These are phyloP conservation scores for Pseudolaguvia tuberculata DNA, from an alignment of 2,113 vertebrate species.

Conservation along the genomic window DNA sequence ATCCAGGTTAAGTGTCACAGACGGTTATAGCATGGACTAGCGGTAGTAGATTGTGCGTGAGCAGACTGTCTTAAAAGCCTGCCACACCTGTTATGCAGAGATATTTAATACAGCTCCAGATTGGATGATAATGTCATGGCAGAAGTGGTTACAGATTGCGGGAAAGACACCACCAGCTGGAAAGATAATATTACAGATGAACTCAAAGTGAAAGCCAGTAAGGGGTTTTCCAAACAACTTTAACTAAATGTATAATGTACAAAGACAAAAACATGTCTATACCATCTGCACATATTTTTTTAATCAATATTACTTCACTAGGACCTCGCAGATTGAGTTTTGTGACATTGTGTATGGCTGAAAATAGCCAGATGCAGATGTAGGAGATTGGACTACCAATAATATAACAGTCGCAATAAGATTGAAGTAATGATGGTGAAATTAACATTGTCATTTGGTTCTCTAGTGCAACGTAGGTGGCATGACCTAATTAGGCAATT, in stretches of 20 bases:
- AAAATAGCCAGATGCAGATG: slow-evolving; percentile 15
- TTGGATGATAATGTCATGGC: slow-evolving; percentile 30
- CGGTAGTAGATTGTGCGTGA: slow-evolving; percentile 48
- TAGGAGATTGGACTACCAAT: slow-evolving; percentile 7
- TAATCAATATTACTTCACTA: not conserved
- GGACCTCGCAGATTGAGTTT: not conserved
- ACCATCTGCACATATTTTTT: not conserved
- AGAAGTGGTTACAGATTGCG: slow-evolving; percentile 38
- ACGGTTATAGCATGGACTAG: slow-evolving; percentile 11
- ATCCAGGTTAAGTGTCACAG: slow-evolving; percentile 11
- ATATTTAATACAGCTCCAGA: slow-evolving; percentile 58
- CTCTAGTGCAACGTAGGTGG: slow-evolving; percentile 24
- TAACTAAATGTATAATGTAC: not conserved
- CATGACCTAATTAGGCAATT: slow-evolving; percentile 30
- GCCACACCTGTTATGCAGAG: slow-evolving; percentile 62
- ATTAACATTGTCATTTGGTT: slow-evolving; percentile 24
- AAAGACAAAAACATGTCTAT: not conserved
- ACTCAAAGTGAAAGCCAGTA: not conserved
- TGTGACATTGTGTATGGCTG: not conserved
- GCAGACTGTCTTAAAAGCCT: slow-evolving; percentile 54
- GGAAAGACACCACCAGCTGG: slow-evolving; percentile 37
- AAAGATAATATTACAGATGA: slow-evolving; percentile 2
- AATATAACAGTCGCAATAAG: slow-evolving; percentile 8
- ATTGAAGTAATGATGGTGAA: slow-evolving; percentile 3
- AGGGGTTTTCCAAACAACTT: not conserved